Evolutionary conservation across 2,113 vertebrate species (phyloP).

Genomic region (Pomatorhinus ruficollis): DNA sequence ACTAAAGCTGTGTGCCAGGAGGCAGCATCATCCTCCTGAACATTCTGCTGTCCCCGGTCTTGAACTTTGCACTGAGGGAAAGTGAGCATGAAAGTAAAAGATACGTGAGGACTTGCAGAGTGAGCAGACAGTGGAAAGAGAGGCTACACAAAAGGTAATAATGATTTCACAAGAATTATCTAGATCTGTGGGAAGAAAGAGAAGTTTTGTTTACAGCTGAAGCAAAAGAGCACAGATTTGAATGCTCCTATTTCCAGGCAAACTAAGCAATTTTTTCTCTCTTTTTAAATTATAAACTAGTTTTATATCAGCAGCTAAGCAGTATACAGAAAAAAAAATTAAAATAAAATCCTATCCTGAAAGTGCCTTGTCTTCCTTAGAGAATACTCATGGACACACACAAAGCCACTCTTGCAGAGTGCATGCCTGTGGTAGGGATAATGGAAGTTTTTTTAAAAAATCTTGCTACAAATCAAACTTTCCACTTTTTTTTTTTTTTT

Average conservation of each 20-base stretch:
- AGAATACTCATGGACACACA: not conserved
- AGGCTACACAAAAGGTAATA: not conserved
- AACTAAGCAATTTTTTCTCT: not conserved
- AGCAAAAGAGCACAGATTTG: not conserved
- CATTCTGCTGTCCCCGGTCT: not conserved
- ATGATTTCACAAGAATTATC: not conserved
- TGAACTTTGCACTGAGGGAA: not conserved
- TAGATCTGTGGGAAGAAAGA: not conserved
- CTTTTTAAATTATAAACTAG: not conserved
- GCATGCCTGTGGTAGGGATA: not conserved
- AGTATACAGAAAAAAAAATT: not conserved
- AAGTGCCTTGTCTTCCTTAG: not conserved
- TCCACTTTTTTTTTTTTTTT: not conserved
- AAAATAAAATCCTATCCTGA: not conserved
- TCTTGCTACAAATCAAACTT: not conserved
- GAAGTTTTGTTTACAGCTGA: not conserved
- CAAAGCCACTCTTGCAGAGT: not conserved
- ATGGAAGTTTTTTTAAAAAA: not conserved
- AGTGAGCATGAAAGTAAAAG: not conserved
- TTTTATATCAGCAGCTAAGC: not conserved
- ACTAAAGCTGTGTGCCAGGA: not conserved
- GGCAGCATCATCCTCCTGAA: not conserved
- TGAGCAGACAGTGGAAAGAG: not conserved
- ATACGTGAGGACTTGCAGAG: not conserved
- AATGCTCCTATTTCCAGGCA: not conserved